A percentile compares a stretch with the other conserved stretches of the same genome.
Evolutionary conservation across 2,797 vertebrate genomes (phyloP).

Genomic region (Lepilemur septentrionalis): DNA sequence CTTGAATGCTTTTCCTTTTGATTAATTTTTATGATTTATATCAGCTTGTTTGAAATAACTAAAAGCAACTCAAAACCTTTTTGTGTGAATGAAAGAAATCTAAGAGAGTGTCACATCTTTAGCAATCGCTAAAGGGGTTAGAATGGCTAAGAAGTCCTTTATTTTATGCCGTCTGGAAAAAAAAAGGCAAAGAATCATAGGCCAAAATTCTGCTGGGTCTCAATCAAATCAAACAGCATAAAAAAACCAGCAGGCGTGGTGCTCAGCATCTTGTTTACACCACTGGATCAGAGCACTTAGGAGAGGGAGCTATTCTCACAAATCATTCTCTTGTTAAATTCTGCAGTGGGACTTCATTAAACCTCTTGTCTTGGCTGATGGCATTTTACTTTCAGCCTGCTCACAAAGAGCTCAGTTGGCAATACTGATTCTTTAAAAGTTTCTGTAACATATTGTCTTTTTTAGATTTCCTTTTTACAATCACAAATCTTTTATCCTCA

Average conservation of each 20-base stretch:
- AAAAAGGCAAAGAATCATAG: not conserved
- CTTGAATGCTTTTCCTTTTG: conserved; percentile 19
- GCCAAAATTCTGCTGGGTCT: not conserved
- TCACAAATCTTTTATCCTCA: not conserved
- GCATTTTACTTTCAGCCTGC: not conserved
- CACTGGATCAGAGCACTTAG: not conserved
- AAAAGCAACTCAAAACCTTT: conserved; percentile 45
- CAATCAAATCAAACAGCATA: conserved; percentile 51
- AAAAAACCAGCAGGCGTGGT: not conserved
- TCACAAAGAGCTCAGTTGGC: not conserved
- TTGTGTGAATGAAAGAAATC: conserved; percentile 63
- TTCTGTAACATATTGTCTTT: not conserved
- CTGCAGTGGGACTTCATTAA: conserved; percentile 31
- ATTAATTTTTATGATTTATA: conserved; percentile 73
- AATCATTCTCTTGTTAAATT: conserved; percentile 29
- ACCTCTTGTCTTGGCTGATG: not conserved
- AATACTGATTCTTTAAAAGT: conserved; percentile 6
- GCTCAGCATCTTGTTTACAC: not conserved
- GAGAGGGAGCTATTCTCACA: not conserved
- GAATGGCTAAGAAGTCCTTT: conserved; percentile 62
- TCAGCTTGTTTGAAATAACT: conserved; percentile 65
- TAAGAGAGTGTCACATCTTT: conserved; percentile 60
- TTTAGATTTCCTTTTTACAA: not conserved
- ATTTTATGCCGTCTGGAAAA: conserved; percentile 30
- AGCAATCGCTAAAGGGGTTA: conserved; percentile 55